A percentile compares a stretch with the other conserved stretches of the same genome.
Conservation (phyloP, 2,113 vertebrate genomes). For the Neogobius melanostomus region DNA sequence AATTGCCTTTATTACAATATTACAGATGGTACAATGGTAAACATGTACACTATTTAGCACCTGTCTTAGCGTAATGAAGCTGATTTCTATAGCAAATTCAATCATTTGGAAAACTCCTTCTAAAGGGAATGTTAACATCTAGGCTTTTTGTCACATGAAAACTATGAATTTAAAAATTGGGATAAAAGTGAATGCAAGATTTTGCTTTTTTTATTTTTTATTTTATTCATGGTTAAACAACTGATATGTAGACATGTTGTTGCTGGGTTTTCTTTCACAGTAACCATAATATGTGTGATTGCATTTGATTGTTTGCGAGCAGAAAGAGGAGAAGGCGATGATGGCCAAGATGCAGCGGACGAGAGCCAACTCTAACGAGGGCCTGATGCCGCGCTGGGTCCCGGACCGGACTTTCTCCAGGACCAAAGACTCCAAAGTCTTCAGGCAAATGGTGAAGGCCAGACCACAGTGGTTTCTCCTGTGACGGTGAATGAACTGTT, state of each 20-base stretch:
- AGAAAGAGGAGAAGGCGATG: conserved; percentile 97
- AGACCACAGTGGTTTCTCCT: background rate
- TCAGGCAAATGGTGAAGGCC: conserved; percentile 93
- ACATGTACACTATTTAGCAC: no score
- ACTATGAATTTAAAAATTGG: background rate
- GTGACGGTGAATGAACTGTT: background rate
- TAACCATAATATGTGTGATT: background rate
- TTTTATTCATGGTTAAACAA: no score
- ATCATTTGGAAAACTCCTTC: no score
- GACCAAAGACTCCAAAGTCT: conserved; percentile 96
- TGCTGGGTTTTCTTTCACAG: no score
- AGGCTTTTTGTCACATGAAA: no score
- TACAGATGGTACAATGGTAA: no score
- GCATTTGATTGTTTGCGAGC: conserved; percentile 41
- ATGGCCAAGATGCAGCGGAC: conserved; percentile 93
- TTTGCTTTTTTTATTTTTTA: background rate
- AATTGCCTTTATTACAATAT: no score
- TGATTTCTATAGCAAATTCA: no score
- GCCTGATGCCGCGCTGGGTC: conserved; percentile 90
- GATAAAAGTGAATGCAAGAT: background rate
- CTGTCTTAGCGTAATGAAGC: no score
- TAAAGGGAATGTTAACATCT: no score
- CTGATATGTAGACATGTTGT: no score
- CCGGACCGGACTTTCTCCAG: conserved; percentile 91
- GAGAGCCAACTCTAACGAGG: conserved; percentile 88